Evolutionary conservation across 2,113 vertebrate genomes (phyloP).

Genomic region (Paraplagusia blochii): DNA sequence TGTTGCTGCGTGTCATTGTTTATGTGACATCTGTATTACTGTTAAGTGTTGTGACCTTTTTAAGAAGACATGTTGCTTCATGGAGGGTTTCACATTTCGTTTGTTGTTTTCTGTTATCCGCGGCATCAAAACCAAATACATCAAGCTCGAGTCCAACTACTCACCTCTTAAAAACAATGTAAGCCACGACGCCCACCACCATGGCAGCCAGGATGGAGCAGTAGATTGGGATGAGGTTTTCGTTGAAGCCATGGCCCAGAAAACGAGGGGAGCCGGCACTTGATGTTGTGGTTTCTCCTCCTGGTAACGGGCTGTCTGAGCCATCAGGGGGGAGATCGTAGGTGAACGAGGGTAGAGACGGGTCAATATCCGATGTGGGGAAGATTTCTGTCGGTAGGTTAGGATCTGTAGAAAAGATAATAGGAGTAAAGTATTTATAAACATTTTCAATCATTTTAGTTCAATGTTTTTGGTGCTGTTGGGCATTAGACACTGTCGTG

Average conservation of each 20-base stretch:
- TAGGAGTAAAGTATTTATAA: background rate
- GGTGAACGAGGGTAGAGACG: conserved; percentile 41
- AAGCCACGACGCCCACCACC: conserved; percentile 91
- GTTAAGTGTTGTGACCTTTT: conserved; percentile 26
- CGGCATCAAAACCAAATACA: conserved; percentile 20
- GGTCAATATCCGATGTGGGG: conserved; percentile 41
- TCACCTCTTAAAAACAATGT: conserved; percentile 93
- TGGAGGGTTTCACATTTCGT: too few relatives aligned
- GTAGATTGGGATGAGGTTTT: conserved; percentile 97
- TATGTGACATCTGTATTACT: conserved; percentile 27
- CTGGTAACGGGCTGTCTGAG: conserved; percentile 52
- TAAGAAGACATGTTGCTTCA: too few relatives aligned
- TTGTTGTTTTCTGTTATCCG: too few relatives aligned
- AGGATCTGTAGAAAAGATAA: conserved; percentile 59
- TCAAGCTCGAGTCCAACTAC: conserved; percentile 24
- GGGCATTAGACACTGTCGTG: too few relatives aligned
- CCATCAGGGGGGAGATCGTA: conserved; percentile 34
- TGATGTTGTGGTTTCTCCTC: conserved; percentile 76
- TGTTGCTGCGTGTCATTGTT: conserved; percentile 19
- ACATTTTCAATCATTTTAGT: too few relatives aligned
- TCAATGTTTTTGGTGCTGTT: too few relatives aligned
- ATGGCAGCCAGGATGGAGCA: conserved; percentile 96
- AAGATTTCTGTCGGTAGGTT: conserved; percentile 39
- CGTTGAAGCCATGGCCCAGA: conserved; percentile 77
- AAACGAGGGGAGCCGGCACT: conserved; percentile 84